phyloP scores from a whole-genome alignment of 2,797 vertebrate species.

The Aselliscus stoliczkanus region DNA sequence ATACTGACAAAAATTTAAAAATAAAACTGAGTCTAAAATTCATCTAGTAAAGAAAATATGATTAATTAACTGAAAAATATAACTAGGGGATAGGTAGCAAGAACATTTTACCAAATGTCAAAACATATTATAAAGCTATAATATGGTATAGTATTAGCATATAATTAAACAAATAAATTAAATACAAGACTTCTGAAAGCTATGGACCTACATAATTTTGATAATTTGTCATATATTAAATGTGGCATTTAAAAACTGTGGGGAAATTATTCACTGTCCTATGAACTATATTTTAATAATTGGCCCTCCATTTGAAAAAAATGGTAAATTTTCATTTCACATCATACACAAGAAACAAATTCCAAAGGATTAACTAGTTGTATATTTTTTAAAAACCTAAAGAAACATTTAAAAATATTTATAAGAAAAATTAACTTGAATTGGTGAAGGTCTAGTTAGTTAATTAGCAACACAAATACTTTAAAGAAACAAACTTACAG shows the following conservation, averaged over 20 bases:
- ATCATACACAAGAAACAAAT: background rate
- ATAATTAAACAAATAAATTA: background rate
- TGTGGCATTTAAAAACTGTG: background rate
- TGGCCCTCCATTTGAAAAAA: background rate
- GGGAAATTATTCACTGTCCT: background rate
- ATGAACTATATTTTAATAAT: background rate
- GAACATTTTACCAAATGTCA: background rate
- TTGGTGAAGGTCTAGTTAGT: background rate
- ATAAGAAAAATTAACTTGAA: background rate
- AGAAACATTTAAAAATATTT: background rate
- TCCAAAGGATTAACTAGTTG: background rate
- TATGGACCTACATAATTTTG: background rate
- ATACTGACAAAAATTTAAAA: background rate
- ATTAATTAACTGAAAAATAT: background rate
- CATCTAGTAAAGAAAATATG: background rate
- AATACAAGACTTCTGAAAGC: background rate
- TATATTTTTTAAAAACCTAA: background rate
- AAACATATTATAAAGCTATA: background rate
- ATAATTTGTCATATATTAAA: background rate
- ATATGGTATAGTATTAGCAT: background rate
- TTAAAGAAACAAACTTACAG: background rate
- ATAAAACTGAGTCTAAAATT: background rate
- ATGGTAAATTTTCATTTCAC: background rate
- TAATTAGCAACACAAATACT: background rate
- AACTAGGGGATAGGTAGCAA: background rate